Percentiles rank a stretch among this genome's conserved stretches.
Conservation (phyloP, 2,113 vertebrate species). For the Elanoides forficatus region DNA sequence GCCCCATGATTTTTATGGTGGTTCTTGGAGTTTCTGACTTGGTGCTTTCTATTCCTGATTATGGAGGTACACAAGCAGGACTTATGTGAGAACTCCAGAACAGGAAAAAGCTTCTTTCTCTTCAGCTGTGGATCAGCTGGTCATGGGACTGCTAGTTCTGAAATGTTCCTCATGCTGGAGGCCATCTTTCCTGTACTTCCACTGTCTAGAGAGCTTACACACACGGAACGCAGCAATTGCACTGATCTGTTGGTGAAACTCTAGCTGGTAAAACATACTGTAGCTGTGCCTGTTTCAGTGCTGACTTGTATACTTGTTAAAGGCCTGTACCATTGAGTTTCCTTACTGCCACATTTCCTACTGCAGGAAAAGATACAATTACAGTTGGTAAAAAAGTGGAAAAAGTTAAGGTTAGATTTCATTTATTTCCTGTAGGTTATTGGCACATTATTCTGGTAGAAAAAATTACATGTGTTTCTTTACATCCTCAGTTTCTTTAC, state of each 20-base stretch:
- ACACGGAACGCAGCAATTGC: accelerated
- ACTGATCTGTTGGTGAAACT: neutral
- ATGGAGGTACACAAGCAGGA: neutral
- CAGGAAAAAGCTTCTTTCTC: neutral
- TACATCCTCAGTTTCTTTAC: neutral
- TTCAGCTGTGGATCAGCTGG: neutral
- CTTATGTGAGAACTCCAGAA: neutral
- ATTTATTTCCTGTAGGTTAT: neutral
- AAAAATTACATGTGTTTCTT: neutral
- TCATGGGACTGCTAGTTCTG: neutral
- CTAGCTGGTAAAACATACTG: neutral
- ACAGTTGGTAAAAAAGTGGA: neutral
- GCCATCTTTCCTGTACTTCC: accelerated
- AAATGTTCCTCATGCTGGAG: neutral
- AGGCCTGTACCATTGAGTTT: neutral
- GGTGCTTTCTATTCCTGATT: neutral
- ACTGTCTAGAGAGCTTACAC: neutral
- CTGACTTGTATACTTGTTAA: neutral
- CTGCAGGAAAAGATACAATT: neutral
- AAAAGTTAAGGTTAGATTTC: neutral
- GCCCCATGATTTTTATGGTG: accelerated
- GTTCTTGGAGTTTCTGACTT: neutral
- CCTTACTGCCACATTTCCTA: neutral
- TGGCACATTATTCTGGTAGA: neutral
- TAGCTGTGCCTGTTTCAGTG: neutral